Conservation (phyloP, 1,140 invertebrate species). For the Hypsibius dujardini region DNA sequence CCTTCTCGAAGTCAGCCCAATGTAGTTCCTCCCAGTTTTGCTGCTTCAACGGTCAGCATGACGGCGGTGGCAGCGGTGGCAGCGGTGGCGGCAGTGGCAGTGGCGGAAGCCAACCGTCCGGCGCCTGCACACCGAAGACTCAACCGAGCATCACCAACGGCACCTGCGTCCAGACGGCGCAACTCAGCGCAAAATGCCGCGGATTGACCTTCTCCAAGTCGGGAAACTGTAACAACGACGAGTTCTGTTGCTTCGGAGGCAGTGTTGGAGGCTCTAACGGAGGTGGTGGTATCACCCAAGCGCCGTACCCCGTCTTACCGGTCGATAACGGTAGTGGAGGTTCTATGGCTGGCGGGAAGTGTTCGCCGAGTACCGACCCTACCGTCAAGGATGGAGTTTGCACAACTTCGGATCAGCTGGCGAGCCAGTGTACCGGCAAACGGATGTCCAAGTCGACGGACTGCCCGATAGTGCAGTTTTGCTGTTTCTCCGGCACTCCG, state of each 20-base stretch:
- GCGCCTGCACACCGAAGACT: not conserved
- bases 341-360: not conserved
- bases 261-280: too few relatives aligned
- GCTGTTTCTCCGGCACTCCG: not conserved
- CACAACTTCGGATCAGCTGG: not conserved
- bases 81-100: not conserved
- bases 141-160: conserved; percentile 4
- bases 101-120: not conserved
- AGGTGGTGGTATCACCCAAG: too few relatives aligned
- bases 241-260: not conserved
- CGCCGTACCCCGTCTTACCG: too few relatives aligned
- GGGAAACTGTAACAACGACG: not conserved
- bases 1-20: not conserved
- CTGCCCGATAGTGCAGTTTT: not conserved
- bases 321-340: too few relatives aligned
- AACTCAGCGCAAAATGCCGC: not conserved
- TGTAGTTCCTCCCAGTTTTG: not conserved
- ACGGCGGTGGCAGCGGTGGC: not conserved
- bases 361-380: not conserved
- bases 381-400: not conserved
- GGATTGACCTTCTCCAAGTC: conserved; percentile 4
- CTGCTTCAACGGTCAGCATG: not conserved
- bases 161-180: not conserved
- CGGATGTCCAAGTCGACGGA: not conserved
- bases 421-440: not conserved